These are phyloP conservation scores for Oceanodroma tethys DNA, from an alignment of 2,113 vertebrate species.

Conservation along the genomic window DNA sequence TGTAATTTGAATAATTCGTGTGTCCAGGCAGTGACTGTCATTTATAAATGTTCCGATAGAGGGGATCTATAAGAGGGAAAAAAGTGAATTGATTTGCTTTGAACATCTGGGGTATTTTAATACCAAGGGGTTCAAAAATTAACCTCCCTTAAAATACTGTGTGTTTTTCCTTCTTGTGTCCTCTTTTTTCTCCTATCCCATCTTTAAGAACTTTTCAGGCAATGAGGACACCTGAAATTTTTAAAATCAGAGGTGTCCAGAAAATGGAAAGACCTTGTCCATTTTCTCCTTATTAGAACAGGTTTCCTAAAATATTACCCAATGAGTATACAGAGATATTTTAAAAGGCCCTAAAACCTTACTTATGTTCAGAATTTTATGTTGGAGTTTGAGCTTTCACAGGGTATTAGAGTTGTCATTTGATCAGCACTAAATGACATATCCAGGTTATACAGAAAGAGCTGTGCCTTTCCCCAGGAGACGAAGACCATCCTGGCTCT, in stretches of 20 bases:
- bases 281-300: neutral
- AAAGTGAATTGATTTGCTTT: neutral
- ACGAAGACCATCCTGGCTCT: neutral
- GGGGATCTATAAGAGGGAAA: neutral
- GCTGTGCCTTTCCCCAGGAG: neutral
- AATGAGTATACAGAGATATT: neutral
- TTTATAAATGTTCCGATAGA: neutral
- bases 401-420: neutral
- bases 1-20: neutral
- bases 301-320: neutral
- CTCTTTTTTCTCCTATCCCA: neutral
- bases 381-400: neutral
- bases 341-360: neutral
- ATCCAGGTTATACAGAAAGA: neutral
- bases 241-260: neutral
- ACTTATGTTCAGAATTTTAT: neutral
- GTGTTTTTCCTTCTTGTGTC: neutral
- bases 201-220: neutral
- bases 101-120: neutral
- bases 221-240: neutral
- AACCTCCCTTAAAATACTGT: neutral
- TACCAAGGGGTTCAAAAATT: neutral
- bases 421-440: neutral
- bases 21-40: neutral
- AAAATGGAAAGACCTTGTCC: neutral